Evolutionary conservation across 2,888 invertebrate genomes (phyloP), one percentile per base, ranked within the genome.

Genomic region (Zonitis immaculata): DNA sequence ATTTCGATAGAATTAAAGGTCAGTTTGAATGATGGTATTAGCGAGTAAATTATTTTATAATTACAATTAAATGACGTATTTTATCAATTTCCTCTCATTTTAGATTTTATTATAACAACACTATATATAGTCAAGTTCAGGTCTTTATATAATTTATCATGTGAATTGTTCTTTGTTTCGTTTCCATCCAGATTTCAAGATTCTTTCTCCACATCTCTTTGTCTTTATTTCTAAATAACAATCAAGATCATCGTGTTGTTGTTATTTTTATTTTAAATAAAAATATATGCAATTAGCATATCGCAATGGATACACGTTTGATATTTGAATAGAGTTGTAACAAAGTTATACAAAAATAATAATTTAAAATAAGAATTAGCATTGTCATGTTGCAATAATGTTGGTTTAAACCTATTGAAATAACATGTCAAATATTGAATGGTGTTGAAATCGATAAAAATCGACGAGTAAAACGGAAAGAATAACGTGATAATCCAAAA

Each of bases 61-160:
- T n/a, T n/a, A n/a, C n/a, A n/a, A n/a, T n/a, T n/a, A n/a, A n/a
- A n/a, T n/a, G n/a, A n/a, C n/a, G n/a, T n/a, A n/a, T n/a, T n/a
- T n/a, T n/a, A n/a, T n/a, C n/a, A n/a, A n/a, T n/a, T n/a, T n/a
- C n/a, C n/a, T n/a, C n/a, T n/a, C n/a, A n/a, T n/a, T n/a, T n/a
- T n/a, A n/a, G n/a, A n/a, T n/a, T n/a, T n/a, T n/a, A n/a, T n/a
- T n/a, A n/a, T n/a, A n/a, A n/a, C n/a, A n/a, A n/a, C n/a, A n/a
- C n/a, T n/a, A n/a, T n/a, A n/a, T n/a, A n/a, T n/a, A n/a, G n/a
- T n/a, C n/a, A n/a, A n/a, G n/a, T n/a, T n/a, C n/a, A n/a, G n/a
- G n/a, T n/a, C n/a, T n/a, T n/a, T n/a, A n/a, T 44, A 30, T 45
- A 45, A 45, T 45, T 28, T 45, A 45, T 45, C 45, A 45, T 26